Evolutionary conservation across 2,113 vertebrate species (phyloP).

Genomic region (Suricata suricatta): DNA sequence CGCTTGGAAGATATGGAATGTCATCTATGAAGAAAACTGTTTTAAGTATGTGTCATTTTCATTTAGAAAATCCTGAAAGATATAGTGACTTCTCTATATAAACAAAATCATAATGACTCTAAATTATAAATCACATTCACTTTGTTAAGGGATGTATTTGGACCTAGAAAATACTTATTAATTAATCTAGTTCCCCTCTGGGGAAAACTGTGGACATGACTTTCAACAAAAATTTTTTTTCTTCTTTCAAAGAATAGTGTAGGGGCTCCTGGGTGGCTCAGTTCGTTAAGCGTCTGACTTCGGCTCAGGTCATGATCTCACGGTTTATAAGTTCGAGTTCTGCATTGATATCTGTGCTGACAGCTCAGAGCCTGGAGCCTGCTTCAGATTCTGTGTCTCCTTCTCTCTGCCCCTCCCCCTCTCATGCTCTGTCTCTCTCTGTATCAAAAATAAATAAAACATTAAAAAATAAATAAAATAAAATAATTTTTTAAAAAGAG

Average conservation of each 20-base stretch:
- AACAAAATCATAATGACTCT: background rate
- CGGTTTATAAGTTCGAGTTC: too few species aligned
- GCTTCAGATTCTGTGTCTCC: too few species aligned
- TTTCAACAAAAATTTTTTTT: slow-evolving; percentile 2
- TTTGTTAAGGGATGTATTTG: slow-evolving; percentile 21
- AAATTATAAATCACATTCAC: slow-evolving; percentile 37
- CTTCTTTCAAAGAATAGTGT: background rate
- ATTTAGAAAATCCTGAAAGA: background rate
- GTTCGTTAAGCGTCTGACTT: too few species aligned
- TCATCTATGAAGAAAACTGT: slow-evolving; percentile 91
- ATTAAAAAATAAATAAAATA: too few species aligned
- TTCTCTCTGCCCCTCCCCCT: too few species aligned
- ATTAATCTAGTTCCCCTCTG: background rate
- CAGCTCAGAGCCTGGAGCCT: too few species aligned
- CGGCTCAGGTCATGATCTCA: too few species aligned
- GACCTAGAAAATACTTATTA: background rate
- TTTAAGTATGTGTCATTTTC: slow-evolving; percentile 87
- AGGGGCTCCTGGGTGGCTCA: too few species aligned
- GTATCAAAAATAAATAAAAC: too few species aligned
- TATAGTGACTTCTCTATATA: background rate
- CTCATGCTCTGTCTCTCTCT: too few species aligned
- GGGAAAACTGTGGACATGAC: background rate
- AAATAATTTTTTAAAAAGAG: too few species aligned
- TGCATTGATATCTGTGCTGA: too few species aligned
- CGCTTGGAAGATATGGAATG: slow-evolving; percentile 90